phyloP scores from a whole-genome alignment of 2,888 invertebrate genomes.

The Xiphydria camelus region DNA sequence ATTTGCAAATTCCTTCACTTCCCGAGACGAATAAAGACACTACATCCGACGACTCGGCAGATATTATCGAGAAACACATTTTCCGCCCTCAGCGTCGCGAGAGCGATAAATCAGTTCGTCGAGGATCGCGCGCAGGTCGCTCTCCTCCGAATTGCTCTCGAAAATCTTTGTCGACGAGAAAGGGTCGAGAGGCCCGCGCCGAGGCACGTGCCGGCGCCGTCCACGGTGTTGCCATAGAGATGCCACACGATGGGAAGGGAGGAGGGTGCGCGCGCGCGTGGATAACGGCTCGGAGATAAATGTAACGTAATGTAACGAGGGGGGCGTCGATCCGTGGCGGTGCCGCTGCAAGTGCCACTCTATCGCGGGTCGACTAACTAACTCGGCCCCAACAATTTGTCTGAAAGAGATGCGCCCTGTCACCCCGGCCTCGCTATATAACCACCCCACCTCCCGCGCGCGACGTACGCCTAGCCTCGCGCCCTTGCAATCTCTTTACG shows the following conservation, averaged over 20 bases:
- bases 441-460: no score
- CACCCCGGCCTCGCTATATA: conserved; percentile 33
- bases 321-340: conserved; percentile 36
- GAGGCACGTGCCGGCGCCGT: conserved; percentile 21
- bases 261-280: conserved; percentile 15
- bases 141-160: no score
- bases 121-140: no score
- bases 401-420: conserved; percentile 44
- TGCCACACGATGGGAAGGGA: conserved; percentile 14
- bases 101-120: no score
- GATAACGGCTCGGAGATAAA: conserved; percentile 54
- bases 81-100: no score
- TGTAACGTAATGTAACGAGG: conserved; percentile 57
- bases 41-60: no score
- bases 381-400: conserved; percentile 58
- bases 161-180: no score
- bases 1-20: no score
- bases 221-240: conserved; percentile 44
- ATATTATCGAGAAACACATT: no score
- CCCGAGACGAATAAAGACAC: no score
- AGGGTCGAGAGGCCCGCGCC: not conserved
- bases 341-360: conserved; percentile 48
- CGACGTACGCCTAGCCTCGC: conserved; percentile 8
- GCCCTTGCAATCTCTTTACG: conserved; percentile 40
- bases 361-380: conserved; percentile 54